Conservation (phyloP, 2,113 vertebrate species). For the Athene noctua region DNA sequence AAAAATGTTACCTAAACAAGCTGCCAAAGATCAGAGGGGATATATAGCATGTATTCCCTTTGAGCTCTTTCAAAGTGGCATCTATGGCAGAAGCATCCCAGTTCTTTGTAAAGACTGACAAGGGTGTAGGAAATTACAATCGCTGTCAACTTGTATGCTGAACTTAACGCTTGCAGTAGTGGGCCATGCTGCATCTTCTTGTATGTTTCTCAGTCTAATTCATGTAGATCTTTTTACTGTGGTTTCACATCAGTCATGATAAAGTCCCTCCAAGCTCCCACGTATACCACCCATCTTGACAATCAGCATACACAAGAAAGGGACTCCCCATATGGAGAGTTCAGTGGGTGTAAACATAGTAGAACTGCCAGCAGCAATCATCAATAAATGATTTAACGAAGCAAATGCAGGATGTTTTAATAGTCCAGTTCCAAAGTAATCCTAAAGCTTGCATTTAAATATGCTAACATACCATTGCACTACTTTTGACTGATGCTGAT, state of each 20-base stretch:
- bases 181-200: not conserved
- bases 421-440: not conserved
- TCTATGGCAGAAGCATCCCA: not conserved
- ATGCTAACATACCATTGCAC: not conserved
- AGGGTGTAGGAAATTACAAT: not conserved
- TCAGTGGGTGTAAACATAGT: not conserved
- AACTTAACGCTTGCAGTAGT: not conserved
- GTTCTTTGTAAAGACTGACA: not conserved
- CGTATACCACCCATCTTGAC: not conserved
- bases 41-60: not conserved
- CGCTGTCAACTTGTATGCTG: not conserved
- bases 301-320: rapidly evolving
- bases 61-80: not conserved
- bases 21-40: not conserved
- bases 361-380: not conserved
- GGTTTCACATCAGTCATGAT: not conserved
- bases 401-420: not conserved
- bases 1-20: not conserved
- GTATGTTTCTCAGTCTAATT: not conserved
- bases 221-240: not conserved
- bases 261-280: not conserved
- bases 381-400: not conserved
- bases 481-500: not conserved
- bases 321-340: not conserved
- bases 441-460: not conserved